Evolutionary conservation across 2,888 invertebrate genomes (phyloP).

Genomic region (Drosophila pseudotalamancana): DNA sequence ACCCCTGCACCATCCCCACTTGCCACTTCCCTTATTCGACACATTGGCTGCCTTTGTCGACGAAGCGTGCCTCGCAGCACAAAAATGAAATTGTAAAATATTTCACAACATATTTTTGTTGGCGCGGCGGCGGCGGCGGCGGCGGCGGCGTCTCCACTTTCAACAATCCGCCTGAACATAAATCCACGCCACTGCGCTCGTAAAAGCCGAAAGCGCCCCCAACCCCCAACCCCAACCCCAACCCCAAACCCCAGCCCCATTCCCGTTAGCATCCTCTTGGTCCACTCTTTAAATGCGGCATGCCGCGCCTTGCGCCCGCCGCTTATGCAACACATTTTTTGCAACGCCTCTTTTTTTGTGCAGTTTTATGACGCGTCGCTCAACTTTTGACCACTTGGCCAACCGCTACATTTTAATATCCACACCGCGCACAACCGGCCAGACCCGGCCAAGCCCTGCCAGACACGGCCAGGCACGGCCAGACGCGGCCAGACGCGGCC

Average conservation of each 20-base stretch:
- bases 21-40: slow-evolving; percentile 17
- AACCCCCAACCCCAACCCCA: not conserved
- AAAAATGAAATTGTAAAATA: slow-evolving; percentile 72
- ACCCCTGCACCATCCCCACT: not conserved
- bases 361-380: slow-evolving; percentile 66
- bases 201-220: slow-evolving; percentile 35
- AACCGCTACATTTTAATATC: slow-evolving; percentile 77
- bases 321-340: slow-evolving; percentile 33
- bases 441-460: slow-evolving; percentile 19
- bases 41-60: slow-evolving; percentile 35
- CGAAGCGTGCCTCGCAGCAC: slow-evolving; percentile 34
- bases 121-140: no score
- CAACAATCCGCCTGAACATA: slow-evolving; percentile 75
- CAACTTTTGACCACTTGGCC: slow-evolving; percentile 73
- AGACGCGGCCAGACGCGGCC: not conserved
- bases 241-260: no score
- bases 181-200: slow-evolving; percentile 57
- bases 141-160: slow-evolving; percentile 68
- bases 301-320: slow-evolving; percentile 4
- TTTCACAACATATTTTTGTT: slow-evolving; percentile 73
- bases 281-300: not conserved
- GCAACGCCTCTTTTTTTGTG: slow-evolving; percentile 12
- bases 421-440: slow-evolving; percentile 34
- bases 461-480: slow-evolving; percentile 8
- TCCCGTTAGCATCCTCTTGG: no score